Base-by-base conservation (phyloP, 2,113 vertebrate species). In the Ginglymostoma cirratum region DNA sequence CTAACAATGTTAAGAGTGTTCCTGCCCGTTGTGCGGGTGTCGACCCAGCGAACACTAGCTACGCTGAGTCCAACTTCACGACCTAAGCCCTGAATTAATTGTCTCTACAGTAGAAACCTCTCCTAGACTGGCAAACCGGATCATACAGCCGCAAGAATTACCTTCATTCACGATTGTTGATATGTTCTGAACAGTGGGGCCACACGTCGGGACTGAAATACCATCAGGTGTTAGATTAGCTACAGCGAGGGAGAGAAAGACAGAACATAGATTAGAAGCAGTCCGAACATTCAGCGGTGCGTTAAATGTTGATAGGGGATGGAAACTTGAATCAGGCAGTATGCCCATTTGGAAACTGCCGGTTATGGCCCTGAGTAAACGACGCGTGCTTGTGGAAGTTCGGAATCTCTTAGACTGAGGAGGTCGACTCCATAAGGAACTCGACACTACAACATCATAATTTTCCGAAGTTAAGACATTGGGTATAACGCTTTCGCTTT, bases 171-270 rank as follows among this genome's bases (percentile, higher is more conserved):
- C 21, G 5, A 0, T 67, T 61, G 65, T 6, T 0, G 19, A 4
- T 21, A 0, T 0, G 17, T 66, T 61, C 5, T 17, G 7, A 5
- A 2, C 34, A 1, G 0, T 17, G 1, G 61, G 5, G 0, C 17
- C 34, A 23, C 89, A 93, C 3, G 24, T 19, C 12, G 27, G 12
- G 61, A 0, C 3, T 61, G 0, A 0, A 5, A 24, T 0, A 21
- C 23, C 19, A 30, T 14, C 3, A 12, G 7, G 0, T 17, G 0
- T 6, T 14, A 0, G 0, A 0, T 0, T 15, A 30, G 10, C 89
- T 93, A 38, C 4, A 66, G 34, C 14, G 0, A 1, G 4, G 17
- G 5, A 93, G 67, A 93, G 61, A 66, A n/a, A 90, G 2, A 67
- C 34, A 61, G 86, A 48, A 89, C 86, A 38, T 23, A 66, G 17